phyloP scores from a whole-genome alignment of 2,888 invertebrate species.

The Drosophila borborema region DNA sequence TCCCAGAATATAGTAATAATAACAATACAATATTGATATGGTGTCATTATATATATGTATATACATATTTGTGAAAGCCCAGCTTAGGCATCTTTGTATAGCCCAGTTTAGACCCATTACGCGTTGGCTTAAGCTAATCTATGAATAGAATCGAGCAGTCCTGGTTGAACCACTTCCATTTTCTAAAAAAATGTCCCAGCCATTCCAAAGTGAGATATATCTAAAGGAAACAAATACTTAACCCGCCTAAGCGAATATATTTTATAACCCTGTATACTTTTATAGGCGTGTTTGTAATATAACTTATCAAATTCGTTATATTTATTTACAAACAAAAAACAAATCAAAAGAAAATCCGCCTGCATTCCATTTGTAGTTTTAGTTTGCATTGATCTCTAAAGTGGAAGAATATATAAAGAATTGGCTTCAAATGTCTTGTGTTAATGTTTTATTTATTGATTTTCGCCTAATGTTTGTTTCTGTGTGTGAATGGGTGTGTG shows the following conservation, averaged over 20 bases:
- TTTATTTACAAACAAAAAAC: constrained; percentile 7
- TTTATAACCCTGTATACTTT: constrained; percentile 32
- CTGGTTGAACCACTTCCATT: constrained; percentile 24
- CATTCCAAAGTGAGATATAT: constrained; percentile 54
- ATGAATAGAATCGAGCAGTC: constrained; percentile 9
- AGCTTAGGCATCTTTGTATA: constrained; percentile 8
- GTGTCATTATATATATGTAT: constrained; percentile 1
- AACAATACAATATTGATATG: neutral
- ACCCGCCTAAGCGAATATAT: constrained; percentile 66
- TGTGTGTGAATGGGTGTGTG: constrained; percentile 11
- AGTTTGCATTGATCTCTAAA: constrained; percentile 44
- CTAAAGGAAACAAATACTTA: constrained; percentile 28
- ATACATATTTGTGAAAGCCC: constrained; percentile 1
- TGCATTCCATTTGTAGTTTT: constrained; percentile 41
- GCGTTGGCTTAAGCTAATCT: constrained; percentile 2
- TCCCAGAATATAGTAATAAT: neutral
- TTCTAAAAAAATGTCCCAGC: constrained; percentile 16
- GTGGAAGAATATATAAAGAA: constrained; percentile 6
- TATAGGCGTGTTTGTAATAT: constrained; percentile 18
- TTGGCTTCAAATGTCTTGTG: constrained; percentile 45
- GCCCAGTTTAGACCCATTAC: constrained; percentile 22
- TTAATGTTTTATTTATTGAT: constrained; percentile 79
- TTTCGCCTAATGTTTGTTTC: constrained; percentile 58
- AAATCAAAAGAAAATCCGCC: constrained; percentile 4
- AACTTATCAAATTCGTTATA: constrained; percentile 33